Evolutionary conservation across 2,888 invertebrate genomes (phyloP).

Genomic region (Mimas tiliae): DNA sequence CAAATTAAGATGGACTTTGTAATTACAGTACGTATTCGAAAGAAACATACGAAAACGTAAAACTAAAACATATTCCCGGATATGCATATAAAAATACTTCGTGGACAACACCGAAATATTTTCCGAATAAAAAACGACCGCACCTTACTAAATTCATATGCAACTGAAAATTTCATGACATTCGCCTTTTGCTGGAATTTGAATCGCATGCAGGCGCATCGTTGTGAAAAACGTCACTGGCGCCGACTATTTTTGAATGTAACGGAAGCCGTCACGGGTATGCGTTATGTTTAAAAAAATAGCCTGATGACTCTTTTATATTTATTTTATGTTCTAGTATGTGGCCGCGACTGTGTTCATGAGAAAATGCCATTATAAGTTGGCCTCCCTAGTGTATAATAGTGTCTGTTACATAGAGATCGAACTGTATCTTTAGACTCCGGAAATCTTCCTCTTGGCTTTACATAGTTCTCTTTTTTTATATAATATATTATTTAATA

Average conservation of each 20-base stretch:
- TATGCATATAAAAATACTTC: slow-evolving; percentile 3
- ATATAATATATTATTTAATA: too few relatives aligned
- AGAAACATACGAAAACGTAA: neutral
- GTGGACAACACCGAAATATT: neutral
- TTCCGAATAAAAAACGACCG: slow-evolving; percentile 2
- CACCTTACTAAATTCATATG: slow-evolving; percentile 14
- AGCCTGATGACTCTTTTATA: neutral
- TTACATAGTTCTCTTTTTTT: too few relatives aligned
- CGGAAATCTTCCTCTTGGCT: too few relatives aligned
- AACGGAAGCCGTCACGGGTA: neutral
- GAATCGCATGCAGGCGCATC: slow-evolving; percentile 11
- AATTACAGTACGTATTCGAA: neutral
- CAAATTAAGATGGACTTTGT: neutral
- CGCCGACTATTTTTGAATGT: neutral
- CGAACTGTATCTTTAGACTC: too few relatives aligned
- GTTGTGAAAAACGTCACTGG: slow-evolving; percentile 12
- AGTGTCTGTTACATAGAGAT: too few relatives aligned
- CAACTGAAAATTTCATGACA: slow-evolving; percentile 22
- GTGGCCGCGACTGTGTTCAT: neutral
- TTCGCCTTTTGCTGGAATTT: slow-evolving; percentile 21
- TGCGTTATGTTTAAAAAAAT: neutral
- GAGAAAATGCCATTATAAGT: too few relatives aligned
- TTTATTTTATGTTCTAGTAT: neutral
- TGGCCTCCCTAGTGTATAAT: too few relatives aligned
- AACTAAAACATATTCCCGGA: slow-evolving; percentile 14